A percentile compares a stretch with the other conserved stretches of the same genome.
These are phyloP conservation scores for Actinia equina DNA, from an alignment of 64 coral and sea anemone species.

Conservation along the genomic window DNA sequence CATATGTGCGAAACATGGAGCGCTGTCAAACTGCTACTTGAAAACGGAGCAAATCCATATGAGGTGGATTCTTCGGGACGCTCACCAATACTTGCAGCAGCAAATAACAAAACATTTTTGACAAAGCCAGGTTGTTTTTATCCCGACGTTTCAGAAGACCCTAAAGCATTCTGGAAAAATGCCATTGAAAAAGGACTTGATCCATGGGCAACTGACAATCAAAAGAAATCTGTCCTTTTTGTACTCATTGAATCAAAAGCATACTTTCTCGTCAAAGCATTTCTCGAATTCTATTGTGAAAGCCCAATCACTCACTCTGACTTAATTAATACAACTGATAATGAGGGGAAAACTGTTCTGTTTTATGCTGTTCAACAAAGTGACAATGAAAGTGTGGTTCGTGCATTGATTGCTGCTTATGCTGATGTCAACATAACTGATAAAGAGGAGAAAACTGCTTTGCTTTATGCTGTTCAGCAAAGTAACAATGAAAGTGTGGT, in stretches of 20 bases:
- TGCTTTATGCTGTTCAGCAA: too few species aligned
- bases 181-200: background rate
- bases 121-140: background rate
- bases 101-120: background rate
- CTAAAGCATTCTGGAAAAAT: background rate
- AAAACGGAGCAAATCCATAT: background rate
- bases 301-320: too few species aligned
- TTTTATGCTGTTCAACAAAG: too few species aligned
- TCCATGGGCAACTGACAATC: background rate
- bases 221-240: background rate
- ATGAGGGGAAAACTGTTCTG: too few species aligned
- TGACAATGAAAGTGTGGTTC: too few species aligned
- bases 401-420: too few species aligned
- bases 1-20: slow-evolving; percentile 2
- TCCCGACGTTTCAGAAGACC: background rate
- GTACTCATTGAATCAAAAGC: background rate
- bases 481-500: too few species aligned
- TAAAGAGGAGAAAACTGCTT: too few species aligned
- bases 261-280: background rate
- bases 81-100: background rate
- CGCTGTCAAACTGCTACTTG: background rate
- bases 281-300: background rate
- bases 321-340: too few species aligned
- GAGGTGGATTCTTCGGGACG: background rate
- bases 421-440: too few species aligned